Evolutionary conservation across 2,888 invertebrate species (phyloP), one percentile per base, ranked within the genome.

Genomic region (Drosophila planitibia): DNA sequence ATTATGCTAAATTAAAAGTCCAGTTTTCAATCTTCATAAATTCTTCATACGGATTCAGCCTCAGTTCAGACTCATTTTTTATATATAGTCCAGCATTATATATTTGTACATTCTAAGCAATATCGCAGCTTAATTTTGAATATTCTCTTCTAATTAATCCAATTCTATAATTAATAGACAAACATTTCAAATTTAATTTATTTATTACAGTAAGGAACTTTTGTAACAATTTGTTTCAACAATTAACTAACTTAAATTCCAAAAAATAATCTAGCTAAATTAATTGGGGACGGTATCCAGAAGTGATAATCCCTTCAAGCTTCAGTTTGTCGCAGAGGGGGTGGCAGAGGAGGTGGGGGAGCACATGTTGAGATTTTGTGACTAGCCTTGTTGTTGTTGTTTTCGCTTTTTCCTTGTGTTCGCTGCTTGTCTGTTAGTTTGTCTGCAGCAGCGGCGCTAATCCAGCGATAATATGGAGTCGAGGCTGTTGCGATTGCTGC

Each of bases 381-480:
- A 76, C 76, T 83, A 76, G 86, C 62, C 71, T 61, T 22, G 60
- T 55, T 19, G 63, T 53, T 10, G 32, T 28, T 22, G 19, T 5
- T 65, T 7, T 25, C 35, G 22, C 39, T 49, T 14, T 14, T 59
- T 16, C n/a, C 10, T 33, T 12, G 22, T 49, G 28, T 54, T 37
- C 25, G 25, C 52, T 47, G 39, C 33, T 14, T 28, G 37, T 41
- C 37, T 5, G 41, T 35, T 35, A 14, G 14, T 14, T 35, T 35
- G 35, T 35, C 35, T 3, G n/a, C 28, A 55, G 52, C 52, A 53
- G 35, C 10, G 67, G 54, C 54, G 81, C 74, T 92, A 96, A 92
- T 96, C 96, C 91, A 96, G 92, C 30, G 96, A 96, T 80, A 96
- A 90, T 80, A 96, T 94, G 75, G 96, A 96, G 91, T 96, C 96